Conservation (phyloP, 2,888 invertebrate genomes). For the Leucania comma region DNA sequence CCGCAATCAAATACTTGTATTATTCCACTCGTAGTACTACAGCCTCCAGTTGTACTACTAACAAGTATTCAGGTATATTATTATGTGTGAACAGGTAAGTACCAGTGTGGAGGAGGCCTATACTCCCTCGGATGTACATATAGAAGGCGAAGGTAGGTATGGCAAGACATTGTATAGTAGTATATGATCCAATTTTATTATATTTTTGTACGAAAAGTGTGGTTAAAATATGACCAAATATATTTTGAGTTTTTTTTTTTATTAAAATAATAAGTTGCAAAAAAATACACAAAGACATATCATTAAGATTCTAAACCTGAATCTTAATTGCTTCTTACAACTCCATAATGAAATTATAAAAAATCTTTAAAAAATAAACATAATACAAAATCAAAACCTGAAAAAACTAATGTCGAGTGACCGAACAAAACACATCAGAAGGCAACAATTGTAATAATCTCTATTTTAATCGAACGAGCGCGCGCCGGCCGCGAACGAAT, state of each 20-base stretch:
- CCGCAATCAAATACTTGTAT: constrained; percentile 20
- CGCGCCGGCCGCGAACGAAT: constrained; percentile 76
- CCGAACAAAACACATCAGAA: constrained; percentile 67
- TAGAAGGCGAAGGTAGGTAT: not conserved
- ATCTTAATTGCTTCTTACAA: too few relatives aligned
- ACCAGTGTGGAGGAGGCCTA: not conserved
- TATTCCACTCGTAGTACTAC: constrained; percentile 6
- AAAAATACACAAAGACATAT: too few relatives aligned
- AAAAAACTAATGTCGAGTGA: constrained; percentile 19
- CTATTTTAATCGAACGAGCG: constrained; percentile 81
- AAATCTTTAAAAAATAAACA: not conserved
- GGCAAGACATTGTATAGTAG: not conserved
- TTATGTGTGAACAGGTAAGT: constrained; percentile 5
- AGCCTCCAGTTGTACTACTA: constrained; percentile 6
- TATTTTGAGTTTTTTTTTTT: not conserved
- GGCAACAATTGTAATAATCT: constrained; percentile 69
- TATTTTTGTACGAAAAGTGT: not conserved
- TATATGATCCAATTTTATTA: not conserved
- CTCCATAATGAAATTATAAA: too few relatives aligned
- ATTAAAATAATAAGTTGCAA: not conserved
- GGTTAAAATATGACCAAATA: not conserved
- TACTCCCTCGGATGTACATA: not conserved
- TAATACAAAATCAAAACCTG: constrained; percentile 36
- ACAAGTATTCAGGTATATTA: constrained; percentile 17
- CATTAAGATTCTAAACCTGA: too few relatives aligned